Percentiles rank a stretch among this genome's conserved stretches.
phyloP scores from a whole-genome alignment of 2,113 vertebrate genomes.

The Pygathrix nemaeus region DNA sequence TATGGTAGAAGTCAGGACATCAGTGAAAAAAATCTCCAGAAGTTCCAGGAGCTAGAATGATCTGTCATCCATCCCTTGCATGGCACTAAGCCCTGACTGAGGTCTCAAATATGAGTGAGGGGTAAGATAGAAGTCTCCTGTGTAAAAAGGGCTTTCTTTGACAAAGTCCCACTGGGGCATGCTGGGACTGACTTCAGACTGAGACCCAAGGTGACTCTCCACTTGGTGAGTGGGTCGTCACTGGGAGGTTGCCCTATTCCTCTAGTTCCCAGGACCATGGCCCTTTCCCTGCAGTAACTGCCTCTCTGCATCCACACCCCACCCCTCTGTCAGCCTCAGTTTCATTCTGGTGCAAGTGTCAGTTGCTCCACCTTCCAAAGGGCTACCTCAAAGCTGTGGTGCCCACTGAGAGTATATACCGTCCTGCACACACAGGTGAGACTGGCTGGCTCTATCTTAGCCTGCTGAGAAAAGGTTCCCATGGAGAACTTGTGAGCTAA shows the following conservation, averaged over 20 bases:
- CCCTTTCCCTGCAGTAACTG: too few relatives aligned
- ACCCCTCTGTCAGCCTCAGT: not conserved
- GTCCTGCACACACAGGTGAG: not conserved
- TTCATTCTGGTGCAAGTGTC: not conserved
- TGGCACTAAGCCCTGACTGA: not conserved
- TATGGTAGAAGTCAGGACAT: not conserved
- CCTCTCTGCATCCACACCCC: not conserved
- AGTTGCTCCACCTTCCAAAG: not conserved
- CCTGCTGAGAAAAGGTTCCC: not conserved
- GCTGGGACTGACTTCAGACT: not conserved
- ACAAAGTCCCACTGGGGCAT: not conserved
- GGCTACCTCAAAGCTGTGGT: not conserved
- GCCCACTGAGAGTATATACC: not conserved
- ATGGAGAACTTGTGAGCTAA: not conserved
- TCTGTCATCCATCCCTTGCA: not conserved
- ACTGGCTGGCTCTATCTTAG: not conserved
- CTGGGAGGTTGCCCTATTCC: not conserved
- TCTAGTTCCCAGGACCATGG: not conserved
- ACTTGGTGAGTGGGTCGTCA: too few relatives aligned
- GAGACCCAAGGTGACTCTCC: not conserved
- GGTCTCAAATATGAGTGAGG: not conserved
- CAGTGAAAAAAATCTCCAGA: not conserved
- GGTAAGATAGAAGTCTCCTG: not conserved
- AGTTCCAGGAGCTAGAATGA: not conserved
- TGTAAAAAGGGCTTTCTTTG: not conserved